Conservation (phyloP, 2,888 invertebrate species). For the Tinea pellionella region DNA sequence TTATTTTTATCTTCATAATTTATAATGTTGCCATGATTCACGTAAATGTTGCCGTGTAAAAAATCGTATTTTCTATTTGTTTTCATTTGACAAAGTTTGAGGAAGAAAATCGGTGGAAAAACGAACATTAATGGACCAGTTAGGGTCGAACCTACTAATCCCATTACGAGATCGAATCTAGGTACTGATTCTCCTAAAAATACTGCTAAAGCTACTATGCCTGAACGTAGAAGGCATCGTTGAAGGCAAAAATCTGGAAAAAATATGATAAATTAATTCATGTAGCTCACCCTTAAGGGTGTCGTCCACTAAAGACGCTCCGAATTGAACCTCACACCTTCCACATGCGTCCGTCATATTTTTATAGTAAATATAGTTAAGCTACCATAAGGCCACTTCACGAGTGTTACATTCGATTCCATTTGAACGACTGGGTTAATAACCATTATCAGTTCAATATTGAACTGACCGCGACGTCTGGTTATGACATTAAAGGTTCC, state of each 20-base stretch:
- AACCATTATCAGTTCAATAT: too few species aligned
- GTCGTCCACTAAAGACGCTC: too few species aligned
- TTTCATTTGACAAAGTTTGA: slow-evolving; percentile 72
- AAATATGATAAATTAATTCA: too few species aligned
- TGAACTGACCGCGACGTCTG: too few species aligned
- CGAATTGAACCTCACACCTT: too few species aligned
- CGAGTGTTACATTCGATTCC: too few species aligned
- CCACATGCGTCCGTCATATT: too few species aligned
- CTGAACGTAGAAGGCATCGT: slow-evolving; percentile 77
- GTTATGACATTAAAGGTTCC: too few species aligned
- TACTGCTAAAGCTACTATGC: slow-evolving; percentile 76
- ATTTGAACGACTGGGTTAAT: too few species aligned
- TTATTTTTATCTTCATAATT: background rate
- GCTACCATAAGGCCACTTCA: too few species aligned
- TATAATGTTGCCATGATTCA: background rate
- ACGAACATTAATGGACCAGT: slow-evolving; percentile 87
- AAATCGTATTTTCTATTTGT: background rate
- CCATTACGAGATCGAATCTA: slow-evolving; percentile 87
- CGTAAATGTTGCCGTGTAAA: background rate
- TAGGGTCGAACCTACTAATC: slow-evolving; percentile 85
- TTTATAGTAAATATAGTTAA: too few species aligned
- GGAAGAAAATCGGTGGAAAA: slow-evolving; percentile 84
- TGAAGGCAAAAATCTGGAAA: slow-evolving; percentile 79
- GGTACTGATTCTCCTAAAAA: slow-evolving; percentile 86
- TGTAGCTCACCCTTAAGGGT: too few species aligned